Conservation (phyloP, 2,113 vertebrate species). For the Uropsilus gracilis region DNA sequence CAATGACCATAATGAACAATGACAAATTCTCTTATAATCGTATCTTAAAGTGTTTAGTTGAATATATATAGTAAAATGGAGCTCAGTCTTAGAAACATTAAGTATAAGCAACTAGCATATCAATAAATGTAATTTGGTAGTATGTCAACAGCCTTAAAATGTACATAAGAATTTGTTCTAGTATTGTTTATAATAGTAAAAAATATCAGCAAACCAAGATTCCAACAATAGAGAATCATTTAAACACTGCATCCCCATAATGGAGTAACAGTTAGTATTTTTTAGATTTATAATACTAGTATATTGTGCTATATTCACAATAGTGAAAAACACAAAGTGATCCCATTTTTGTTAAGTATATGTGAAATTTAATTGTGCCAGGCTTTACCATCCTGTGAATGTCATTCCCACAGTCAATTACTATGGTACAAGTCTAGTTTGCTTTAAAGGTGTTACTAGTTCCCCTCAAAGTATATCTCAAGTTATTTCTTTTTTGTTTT, state of each 20-base stretch:
- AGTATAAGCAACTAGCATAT: neutral
- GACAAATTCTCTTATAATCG: neutral
- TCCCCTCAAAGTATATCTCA: neutral
- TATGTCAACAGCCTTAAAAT: neutral
- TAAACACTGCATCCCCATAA: neutral
- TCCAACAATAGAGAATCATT: neutral
- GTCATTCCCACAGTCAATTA: neutral
- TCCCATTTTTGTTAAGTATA: neutral
- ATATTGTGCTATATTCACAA: neutral
- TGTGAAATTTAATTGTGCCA: neutral
- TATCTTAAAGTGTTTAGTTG: neutral
- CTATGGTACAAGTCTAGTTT: neutral
- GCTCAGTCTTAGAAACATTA: neutral
- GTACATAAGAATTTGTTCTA: constrained; percentile 9
- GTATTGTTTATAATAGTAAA: constrained; percentile 7
- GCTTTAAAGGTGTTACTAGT: neutral
- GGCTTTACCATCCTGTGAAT: neutral
- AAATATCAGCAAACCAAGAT: neutral
- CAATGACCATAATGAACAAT: neutral
- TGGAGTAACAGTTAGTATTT: neutral
- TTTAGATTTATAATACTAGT: neutral
- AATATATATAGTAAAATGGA: neutral
- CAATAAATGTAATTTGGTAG: constrained; percentile 7
- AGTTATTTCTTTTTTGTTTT: neutral
- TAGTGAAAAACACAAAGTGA: constrained; percentile 29